Conservation (phyloP, 2,113 vertebrate genomes). For the Plestiodon gilberti region DNA sequence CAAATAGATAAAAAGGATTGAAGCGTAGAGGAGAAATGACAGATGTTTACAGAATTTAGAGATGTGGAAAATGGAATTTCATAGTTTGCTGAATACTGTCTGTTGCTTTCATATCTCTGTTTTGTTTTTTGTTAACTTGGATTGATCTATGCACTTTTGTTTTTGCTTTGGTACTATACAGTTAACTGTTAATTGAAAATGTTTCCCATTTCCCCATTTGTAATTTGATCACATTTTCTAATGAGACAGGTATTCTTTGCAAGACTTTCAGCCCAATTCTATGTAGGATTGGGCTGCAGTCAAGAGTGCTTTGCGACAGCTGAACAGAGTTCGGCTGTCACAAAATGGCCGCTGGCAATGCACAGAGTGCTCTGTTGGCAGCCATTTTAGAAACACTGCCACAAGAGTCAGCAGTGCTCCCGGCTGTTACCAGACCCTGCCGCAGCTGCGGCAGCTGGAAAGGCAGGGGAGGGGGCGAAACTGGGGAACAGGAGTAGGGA, state of each 20-base stretch:
- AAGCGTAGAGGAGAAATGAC: background rate
- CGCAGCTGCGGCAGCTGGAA: too few species aligned
- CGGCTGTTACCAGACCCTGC: too few species aligned
- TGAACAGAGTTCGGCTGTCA: too few species aligned
- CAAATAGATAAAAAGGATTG: background rate
- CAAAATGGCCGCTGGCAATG: too few species aligned
- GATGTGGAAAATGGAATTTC: background rate
- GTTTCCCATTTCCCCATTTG: background rate
- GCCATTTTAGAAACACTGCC: too few species aligned
- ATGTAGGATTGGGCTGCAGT: too few species aligned
- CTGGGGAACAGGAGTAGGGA: too few species aligned
- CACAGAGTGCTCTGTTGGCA: too few species aligned
- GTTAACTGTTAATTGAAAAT: background rate
- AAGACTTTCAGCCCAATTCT: too few species aligned
- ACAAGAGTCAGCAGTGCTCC: too few species aligned
- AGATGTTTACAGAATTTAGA: background rate
- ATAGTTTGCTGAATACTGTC: background rate
- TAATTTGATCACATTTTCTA: background rate
- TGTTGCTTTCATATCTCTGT: background rate
- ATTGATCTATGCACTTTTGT: background rate
- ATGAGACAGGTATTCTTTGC: background rate
- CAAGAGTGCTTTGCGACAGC: too few species aligned
- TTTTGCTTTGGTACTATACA: background rate
- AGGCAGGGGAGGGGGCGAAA: too few species aligned
- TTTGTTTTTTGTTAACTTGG: background rate